phyloP scores from a whole-genome alignment of 2,113 vertebrate species.

The Alaudala cheleensis region DNA sequence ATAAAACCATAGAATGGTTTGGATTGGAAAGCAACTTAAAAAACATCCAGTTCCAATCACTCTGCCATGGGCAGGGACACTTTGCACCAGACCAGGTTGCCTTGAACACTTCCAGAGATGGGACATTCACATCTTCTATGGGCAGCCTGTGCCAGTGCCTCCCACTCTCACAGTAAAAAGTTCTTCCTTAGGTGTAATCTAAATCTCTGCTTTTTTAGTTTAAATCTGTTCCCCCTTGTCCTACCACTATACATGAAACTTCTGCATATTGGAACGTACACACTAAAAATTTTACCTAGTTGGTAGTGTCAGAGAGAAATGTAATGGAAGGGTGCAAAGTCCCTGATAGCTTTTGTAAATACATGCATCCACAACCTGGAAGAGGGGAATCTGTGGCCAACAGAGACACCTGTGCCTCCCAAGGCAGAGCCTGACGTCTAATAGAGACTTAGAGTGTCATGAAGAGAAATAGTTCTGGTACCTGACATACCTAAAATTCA shows the following conservation, averaged over 20 bases:
- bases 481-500: neutral
- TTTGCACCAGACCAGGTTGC: neutral
- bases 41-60: neutral
- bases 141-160: too few species aligned
- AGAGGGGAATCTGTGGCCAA: neutral
- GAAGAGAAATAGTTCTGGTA: neutral
- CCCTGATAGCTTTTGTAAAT: too few species aligned
- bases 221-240: neutral
- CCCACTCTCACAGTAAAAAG: neutral
- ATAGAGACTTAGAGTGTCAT: neutral
- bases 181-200: neutral
- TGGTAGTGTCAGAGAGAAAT: too few species aligned
- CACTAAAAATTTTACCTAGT: neutral
- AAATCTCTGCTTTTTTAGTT: neutral
- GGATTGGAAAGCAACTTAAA: neutral
- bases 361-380: too few species aligned
- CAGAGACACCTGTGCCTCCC: neutral
- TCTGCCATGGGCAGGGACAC: neutral
- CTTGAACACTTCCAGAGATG: neutral
- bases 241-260: neutral
- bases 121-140: neutral
- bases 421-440: neutral
- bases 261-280: neutral
- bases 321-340: too few species aligned
- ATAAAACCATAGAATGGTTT: neutral